Conservation (phyloP, 1,140 invertebrate genomes). For the Batillaria attramentaria region DNA sequence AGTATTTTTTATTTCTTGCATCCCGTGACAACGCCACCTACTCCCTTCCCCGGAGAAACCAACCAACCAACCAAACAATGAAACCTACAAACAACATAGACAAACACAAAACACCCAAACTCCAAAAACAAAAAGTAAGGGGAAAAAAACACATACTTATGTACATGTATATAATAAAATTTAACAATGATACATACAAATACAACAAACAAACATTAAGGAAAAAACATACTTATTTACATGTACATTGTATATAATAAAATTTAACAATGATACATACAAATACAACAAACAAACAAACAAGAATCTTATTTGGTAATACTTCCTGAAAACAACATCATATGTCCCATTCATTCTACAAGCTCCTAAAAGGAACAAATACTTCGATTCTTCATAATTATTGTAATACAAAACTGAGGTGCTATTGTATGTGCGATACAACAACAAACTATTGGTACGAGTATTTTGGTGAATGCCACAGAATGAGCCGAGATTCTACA, state of each 20-base stretch:
- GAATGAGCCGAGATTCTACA: too few relatives aligned
- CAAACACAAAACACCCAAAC: not conserved
- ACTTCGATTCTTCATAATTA: not conserved
- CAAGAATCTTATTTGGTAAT: too few relatives aligned
- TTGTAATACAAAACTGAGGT: not conserved
- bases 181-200: not conserved
- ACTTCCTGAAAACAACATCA: not conserved
- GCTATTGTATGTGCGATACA: not conserved
- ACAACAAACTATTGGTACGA: not conserved
- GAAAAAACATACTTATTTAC: not conserved
- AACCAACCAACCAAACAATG: not conserved
- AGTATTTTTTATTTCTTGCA: not conserved
- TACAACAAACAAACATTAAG: too few relatives aligned
- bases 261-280: not conserved
- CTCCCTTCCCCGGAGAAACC: not conserved
- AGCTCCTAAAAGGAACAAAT: not conserved
- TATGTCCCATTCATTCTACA: not conserved
- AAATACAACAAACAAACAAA: not conserved
- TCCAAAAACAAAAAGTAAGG: not conserved
- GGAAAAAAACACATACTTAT: not conserved
- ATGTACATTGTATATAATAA: not conserved
- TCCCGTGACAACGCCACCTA: not conserved
- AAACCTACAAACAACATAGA: not conserved
- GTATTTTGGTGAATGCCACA: too few relatives aligned
- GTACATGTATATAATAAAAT: not conserved